phyloP scores from a whole-genome alignment of 2,888 invertebrate genomes.

The Dioctria linearis region DNA sequence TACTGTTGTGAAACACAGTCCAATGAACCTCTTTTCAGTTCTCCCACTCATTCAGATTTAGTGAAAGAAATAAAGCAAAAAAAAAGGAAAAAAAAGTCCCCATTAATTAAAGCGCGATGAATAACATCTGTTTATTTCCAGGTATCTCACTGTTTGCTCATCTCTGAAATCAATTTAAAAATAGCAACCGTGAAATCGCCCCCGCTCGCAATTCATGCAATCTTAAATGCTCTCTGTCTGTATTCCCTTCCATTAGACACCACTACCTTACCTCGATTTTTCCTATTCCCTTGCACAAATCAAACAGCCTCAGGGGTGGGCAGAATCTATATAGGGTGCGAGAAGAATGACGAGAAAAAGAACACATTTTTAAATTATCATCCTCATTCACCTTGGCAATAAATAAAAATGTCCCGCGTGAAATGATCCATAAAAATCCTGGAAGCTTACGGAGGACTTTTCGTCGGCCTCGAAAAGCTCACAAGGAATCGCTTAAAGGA shows the following conservation, averaged over 20 bases:
- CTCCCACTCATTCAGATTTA: background rate
- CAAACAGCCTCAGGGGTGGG: constrained; percentile 34
- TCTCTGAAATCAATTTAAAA: constrained; percentile 58
- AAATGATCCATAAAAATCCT: constrained; percentile 58
- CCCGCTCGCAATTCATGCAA: constrained; percentile 13
- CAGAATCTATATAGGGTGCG: too few species aligned
- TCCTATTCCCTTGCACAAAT: constrained; percentile 1
- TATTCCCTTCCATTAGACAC: constrained; percentile 32
- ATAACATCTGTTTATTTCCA: constrained; percentile 56
- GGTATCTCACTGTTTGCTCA: constrained; percentile 56
- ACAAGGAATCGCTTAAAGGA: constrained; percentile 13
- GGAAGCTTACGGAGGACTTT: constrained; percentile 58
- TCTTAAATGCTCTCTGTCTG: constrained; percentile 16
- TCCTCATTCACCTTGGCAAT: constrained; percentile 47
- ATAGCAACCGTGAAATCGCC: constrained; percentile 56
- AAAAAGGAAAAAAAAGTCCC: constrained; percentile 9
- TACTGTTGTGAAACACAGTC: too few species aligned
- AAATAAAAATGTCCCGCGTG: constrained; percentile 57
- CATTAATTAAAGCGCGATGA: constrained; percentile 53
- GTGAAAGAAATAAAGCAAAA: constrained; percentile 2
- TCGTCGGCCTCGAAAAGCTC: constrained; percentile 39
- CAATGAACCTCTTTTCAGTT: too few species aligned
- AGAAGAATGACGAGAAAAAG: constrained; percentile 39
- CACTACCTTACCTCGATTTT: constrained; percentile 27
- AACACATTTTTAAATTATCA: constrained; percentile 58